Conservation (phyloP, 2,113 vertebrate species). For the Austrofundulus limnaeus region DNA sequence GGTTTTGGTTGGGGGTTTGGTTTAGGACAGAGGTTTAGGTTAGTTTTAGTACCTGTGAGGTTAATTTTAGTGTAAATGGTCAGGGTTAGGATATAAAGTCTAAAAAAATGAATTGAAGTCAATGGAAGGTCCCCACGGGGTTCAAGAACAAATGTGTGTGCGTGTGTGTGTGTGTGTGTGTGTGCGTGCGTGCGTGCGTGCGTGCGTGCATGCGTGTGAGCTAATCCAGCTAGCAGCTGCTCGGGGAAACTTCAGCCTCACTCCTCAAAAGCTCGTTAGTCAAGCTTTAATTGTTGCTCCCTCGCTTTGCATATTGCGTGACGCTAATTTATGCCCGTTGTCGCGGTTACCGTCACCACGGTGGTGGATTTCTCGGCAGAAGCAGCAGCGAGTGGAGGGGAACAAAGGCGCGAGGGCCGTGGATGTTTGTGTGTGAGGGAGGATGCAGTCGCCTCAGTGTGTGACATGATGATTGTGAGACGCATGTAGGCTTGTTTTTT, state of each 20-base stretch:
- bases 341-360: constrained; percentile 68
- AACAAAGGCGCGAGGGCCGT: constrained; percentile 40
- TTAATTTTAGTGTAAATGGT: too few relatives aligned
- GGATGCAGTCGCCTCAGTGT: constrained; percentile 28
- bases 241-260: constrained; percentile 77
- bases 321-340: constrained; percentile 80
- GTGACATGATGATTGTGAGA: constrained; percentile 20
- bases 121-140: too few relatives aligned
- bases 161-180: too few relatives aligned
- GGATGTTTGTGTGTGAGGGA: constrained; percentile 41
- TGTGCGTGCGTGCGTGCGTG: too few relatives aligned
- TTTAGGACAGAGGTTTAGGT: too few relatives aligned
- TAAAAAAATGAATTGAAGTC: too few relatives aligned
- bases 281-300: constrained; percentile 82
- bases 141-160: too few relatives aligned
- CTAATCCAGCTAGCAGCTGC: constrained; percentile 81
- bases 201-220: constrained; percentile 37
- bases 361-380: constrained; percentile 67
- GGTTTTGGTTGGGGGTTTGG: too few relatives aligned
- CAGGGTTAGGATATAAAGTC: too few relatives aligned
- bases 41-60: too few relatives aligned
- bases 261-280: constrained; percentile 82
- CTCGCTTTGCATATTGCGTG: constrained; percentile 78
- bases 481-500: constrained; percentile 32
- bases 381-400: constrained; percentile 63